These are phyloP conservation scores for Andrena camellia DNA, from an alignment of 2,888 invertebrate genomes.

Conservation along the genomic window DNA sequence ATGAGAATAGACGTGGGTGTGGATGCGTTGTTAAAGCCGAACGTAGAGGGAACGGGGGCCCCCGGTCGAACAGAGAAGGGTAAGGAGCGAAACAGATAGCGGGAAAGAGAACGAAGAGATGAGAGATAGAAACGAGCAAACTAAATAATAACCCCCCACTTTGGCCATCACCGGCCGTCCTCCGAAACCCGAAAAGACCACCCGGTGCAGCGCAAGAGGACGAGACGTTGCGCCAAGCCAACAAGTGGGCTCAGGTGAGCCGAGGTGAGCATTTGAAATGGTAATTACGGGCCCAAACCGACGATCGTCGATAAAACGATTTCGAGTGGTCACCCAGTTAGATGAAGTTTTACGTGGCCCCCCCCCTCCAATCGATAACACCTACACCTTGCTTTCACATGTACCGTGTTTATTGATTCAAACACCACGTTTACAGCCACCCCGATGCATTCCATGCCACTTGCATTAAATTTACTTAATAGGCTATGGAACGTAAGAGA, in stretches of 20 bases:
- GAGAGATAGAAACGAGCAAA: constrained; percentile 83
- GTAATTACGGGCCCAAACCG: constrained; percentile 80
- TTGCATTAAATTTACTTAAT: constrained; percentile 8
- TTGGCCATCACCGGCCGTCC: constrained; percentile 67
- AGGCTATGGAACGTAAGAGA: too few species aligned
- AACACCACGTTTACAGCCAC: constrained; percentile 4
- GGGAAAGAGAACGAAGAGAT: constrained; percentile 74
- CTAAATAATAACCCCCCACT: constrained; percentile 83
- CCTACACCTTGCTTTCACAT: not conserved
- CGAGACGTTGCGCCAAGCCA: constrained; percentile 71
- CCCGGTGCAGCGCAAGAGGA: constrained; percentile 81
- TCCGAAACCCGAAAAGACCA: constrained; percentile 80
- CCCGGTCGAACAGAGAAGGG: constrained; percentile 18
- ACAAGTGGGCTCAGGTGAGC: constrained; percentile 76
- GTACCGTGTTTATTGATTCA: constrained; percentile 15
- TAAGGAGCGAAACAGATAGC: constrained; percentile 28
- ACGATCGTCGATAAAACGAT: constrained; percentile 79
- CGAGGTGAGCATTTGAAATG: constrained; percentile 83
- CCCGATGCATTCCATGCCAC: not conserved
- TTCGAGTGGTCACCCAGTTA: constrained; percentile 73
- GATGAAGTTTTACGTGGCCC: constrained; percentile 61
- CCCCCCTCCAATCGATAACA: constrained; percentile 19
- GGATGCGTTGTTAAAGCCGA: constrained; percentile 65
- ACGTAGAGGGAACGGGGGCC: constrained; percentile 47
- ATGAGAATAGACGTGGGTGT: constrained; percentile 82